Percentiles rank a stretch among this genome's conserved stretches.
Conservation (phyloP, 2,888 invertebrate genomes). For the Auanema freiburgensis region DNA sequence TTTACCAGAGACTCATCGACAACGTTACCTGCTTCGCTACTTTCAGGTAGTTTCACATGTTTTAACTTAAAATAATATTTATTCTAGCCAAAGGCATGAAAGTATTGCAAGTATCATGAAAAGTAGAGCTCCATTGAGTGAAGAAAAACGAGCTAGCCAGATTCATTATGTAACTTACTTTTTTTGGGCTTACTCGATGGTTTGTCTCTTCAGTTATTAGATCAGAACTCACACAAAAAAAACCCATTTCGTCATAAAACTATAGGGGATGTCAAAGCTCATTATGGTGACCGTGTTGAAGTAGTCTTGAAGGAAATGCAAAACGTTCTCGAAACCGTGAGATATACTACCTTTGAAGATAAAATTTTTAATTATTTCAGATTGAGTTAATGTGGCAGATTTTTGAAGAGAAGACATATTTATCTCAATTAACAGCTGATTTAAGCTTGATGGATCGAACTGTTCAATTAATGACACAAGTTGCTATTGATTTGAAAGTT, state of each 20-base stretch:
- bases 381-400: conserved; percentile 48
- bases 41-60: conserved; percentile 18
- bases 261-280: conserved; percentile 54
- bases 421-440: conserved; percentile 40
- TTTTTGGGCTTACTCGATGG: conserved; percentile 3
- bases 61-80: neutral
- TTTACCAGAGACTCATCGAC: conserved; percentile 43
- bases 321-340: conserved; percentile 30
- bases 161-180: conserved; percentile 15
- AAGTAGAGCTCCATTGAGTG: conserved; percentile 15
- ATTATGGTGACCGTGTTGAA: conserved; percentile 53
- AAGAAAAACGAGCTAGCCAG: conserved; percentile 17
- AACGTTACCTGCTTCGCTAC: conserved; percentile 35
- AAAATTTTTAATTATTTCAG: conserved; percentile 20
- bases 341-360: conserved; percentile 2
- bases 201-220: conserved; percentile 24
- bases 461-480: conserved; percentile 46
- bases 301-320: conserved; percentile 42
- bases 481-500: conserved; percentile 1
- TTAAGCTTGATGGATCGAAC: conserved; percentile 58
- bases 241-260: conserved; percentile 45
- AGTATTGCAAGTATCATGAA: conserved; percentile 30
- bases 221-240: conserved; percentile 15
- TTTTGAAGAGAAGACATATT: conserved; percentile 48
- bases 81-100: conserved; percentile 29